Evolutionary conservation across 1,140 invertebrate genomes (phyloP), one percentile per base, ranked within the genome.

Genomic region (Drosophila pseudoananassae): DNA sequence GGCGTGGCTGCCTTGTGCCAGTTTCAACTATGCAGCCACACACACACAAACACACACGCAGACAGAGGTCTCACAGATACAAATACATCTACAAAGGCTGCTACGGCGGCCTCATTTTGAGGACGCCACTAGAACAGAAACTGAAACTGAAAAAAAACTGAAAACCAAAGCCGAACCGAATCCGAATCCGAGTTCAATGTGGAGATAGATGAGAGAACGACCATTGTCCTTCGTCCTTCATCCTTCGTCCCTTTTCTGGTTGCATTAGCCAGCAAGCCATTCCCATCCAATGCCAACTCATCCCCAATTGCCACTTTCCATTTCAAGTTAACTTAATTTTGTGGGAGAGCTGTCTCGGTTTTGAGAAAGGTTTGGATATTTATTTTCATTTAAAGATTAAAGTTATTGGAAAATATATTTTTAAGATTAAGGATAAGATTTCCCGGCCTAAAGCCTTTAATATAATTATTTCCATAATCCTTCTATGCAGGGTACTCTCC

Each of bases 1-100:
- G 75, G 79, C 68, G 80, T 78, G 57, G 76, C 81, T 80, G 82
- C 77, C 82, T 77, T 84, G 81, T 84, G 81, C 81, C 72, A 84
- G 73, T 84, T 84, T 69, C 47, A 36, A 68, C 73, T 77, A 53
- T 76, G 66, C 76, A 78, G 57, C 59, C 73, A 29, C 9, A 25
- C 27, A 45, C 10, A 36, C n/a, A 29, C 52, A 55, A 7, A 25
- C 7, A 54, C 43, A 9, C 23, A 40, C 3, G 29, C 25, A 36
- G 8, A 15, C 14, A 15, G 29, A 14, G 29, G 15, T 15, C 1
- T 46, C 47, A 70, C 54, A 72, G 5, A 46, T 23, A 63, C 52
- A 50, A 31, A 51, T 27, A 73, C 46, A 73, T 36, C 51, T 36
- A n/a, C 9, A 36, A 12, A 36, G 33, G 33, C 10, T 36, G 33